Percentiles rank a stretch among this genome's conserved stretches.
Conservation (phyloP, 2,888 invertebrate species). For the Hydrotaea cyrtoneurina region DNA sequence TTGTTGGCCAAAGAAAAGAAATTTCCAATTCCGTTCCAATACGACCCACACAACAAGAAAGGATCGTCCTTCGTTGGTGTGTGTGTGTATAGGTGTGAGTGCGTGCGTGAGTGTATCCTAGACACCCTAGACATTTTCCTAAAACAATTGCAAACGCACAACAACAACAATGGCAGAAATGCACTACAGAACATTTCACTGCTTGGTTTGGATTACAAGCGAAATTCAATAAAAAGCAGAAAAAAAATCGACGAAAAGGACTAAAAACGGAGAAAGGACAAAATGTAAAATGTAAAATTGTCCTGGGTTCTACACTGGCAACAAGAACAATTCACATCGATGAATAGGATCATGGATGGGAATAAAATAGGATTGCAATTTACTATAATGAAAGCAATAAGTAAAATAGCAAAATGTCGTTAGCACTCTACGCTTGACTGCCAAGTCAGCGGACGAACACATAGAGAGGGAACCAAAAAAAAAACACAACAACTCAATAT, state of each 20-base stretch:
- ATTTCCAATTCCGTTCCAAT: constrained; percentile 40
- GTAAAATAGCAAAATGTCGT: constrained; percentile 76
- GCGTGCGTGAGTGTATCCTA: constrained; percentile 40
- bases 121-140: constrained; percentile 48
- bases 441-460: constrained; percentile 5
- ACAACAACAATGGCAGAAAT: constrained; percentile 53
- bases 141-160: constrained; percentile 54
- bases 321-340: constrained; percentile 26
- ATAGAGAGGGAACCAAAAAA: constrained; percentile 2
- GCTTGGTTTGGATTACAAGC: constrained; percentile 54
- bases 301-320: constrained; percentile 49
- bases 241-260: constrained; percentile 6
- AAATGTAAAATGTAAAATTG: constrained; percentile 42
- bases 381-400: constrained; percentile 76
- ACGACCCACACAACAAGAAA: constrained; percentile 25
- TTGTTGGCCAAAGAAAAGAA: constrained; percentile 71
- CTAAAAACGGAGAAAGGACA: constrained; percentile 24
- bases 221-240: constrained; percentile 47
- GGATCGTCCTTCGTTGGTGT: constrained; percentile 19
- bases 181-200: constrained; percentile 46
- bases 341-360: constrained; percentile 51
- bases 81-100: constrained; percentile 1
- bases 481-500: too few relatives aligned
- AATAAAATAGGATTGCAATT: constrained; percentile 70
- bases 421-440: constrained; percentile 68